Base-by-base conservation (phyloP, 2,888 invertebrate species). In the Patella ulyssiponensis region DNA sequence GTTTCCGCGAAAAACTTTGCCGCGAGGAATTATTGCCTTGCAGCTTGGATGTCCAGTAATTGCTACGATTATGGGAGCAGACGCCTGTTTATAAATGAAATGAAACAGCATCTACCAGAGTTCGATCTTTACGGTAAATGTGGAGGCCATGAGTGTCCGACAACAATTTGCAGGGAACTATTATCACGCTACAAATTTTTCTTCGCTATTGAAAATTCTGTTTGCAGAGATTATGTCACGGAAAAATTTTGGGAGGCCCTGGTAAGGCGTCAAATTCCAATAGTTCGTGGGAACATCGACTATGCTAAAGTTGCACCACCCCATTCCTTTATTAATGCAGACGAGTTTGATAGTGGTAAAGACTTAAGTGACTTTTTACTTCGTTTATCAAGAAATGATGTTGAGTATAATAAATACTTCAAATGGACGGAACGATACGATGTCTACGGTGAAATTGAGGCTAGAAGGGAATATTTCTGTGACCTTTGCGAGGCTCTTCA, bases 221-320 rank as follows among this genome's bases (percentile, higher is more conserved):
- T 84, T 72, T 88, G 87, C 73, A 78, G 72, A 54, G 88, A 87
- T 56, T 88, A 88, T 75, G 80, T 88, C 20, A 85, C 85, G 0
- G 87, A 88, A 70, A 88, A 88, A 78, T 87, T 85, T 73, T 87
- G 86, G 87, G 69, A 74, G 14, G 77, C 86, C 1, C 69, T 86
- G 51, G 14, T 75, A 17, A 79, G 85, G 14, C 79, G 83, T 2
- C 85, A 86, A 69, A 82, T 88, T 15, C 87, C 87, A 0, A 85
- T 88, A 1, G 88, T 88, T 3, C 82, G 83, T 56, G 87, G 87
- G 78, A 85, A 85, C 69, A 69, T 70, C 14, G 76, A 79, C 0
- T 76, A 83, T 15, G 69, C 76, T 76, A 14, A 81, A 80, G 4
- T 80, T 80, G 14, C 81, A 78, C 3, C 77, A 81, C 70, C 70